These are phyloP conservation scores for Pseudobourletiella spinata DNA, from an alignment of 1,140 invertebrate species.

Conservation along the genomic window DNA sequence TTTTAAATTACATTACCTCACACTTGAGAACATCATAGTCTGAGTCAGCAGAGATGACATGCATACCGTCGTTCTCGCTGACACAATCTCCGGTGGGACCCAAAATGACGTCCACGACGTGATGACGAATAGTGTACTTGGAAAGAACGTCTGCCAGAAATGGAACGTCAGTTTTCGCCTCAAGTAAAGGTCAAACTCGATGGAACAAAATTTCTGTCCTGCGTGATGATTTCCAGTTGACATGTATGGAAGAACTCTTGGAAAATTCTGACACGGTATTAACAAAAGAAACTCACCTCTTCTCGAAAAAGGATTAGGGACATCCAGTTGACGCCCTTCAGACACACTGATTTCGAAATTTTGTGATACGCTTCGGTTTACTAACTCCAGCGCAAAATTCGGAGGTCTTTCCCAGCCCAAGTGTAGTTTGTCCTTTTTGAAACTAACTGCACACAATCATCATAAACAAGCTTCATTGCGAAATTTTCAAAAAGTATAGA, in stretches of 20 bases:
- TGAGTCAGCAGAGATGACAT: constrained; percentile 53
- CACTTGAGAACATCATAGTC: constrained; percentile 55
- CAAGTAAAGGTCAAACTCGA: neutral
- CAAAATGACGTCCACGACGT: neutral
- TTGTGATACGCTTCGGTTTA: too few relatives aligned
- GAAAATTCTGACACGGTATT: too few relatives aligned
- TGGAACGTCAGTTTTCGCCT: neutral
- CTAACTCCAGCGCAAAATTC: too few relatives aligned
- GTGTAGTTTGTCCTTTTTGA: too few relatives aligned
- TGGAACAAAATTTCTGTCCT: neutral
- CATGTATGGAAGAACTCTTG: neutral
- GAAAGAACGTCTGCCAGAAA: neutral
- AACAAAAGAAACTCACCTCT: too few relatives aligned
- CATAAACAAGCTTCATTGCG: too few relatives aligned
- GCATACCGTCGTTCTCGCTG: constrained; percentile 38
- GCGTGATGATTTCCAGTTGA: neutral
- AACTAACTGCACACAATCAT: too few relatives aligned
- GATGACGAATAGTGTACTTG: neutral
- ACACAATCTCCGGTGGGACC: neutral
- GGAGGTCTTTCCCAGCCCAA: too few relatives aligned
- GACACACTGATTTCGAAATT: too few relatives aligned
- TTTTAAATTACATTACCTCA: constrained; percentile 43
- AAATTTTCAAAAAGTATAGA: too few relatives aligned
- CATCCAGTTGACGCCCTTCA: too few relatives aligned
- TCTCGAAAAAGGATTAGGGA: too few relatives aligned